phyloP scores from a whole-genome alignment of 92 coral and sea anemone genomes.

The Zoanthus sociatus region DNA sequence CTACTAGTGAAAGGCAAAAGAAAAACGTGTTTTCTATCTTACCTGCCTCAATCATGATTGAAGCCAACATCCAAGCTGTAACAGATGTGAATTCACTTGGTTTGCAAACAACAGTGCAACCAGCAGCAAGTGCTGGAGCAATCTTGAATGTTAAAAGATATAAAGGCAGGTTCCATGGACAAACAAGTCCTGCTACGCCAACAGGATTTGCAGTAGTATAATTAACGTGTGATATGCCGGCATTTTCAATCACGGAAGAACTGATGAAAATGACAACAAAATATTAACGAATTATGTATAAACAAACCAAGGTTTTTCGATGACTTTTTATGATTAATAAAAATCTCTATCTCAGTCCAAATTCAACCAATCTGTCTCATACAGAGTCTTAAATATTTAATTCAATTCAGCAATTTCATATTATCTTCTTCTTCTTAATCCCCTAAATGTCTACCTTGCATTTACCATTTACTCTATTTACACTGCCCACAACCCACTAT shows the following conservation, averaged over 20 bases:
- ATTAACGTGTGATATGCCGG: conserved; percentile 65
- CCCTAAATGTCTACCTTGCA: neutral
- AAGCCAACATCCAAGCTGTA: conserved; percentile 90
- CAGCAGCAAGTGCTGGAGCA: conserved; percentile 88
- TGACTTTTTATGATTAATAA: no score
- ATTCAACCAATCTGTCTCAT: no score
- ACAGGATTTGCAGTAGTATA: conserved; percentile 68
- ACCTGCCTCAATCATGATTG: conserved; percentile 83
- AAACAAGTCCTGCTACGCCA: conserved; percentile 88
- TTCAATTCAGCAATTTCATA: neutral
- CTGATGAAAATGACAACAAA: conserved; percentile 32
- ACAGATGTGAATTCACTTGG: conserved; percentile 95
- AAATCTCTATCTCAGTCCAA: no score
- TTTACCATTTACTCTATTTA: neutral
- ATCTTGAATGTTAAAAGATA: conserved; percentile 85
- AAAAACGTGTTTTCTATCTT: neutral
- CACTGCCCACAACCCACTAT: neutral
- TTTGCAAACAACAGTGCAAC: conserved; percentile 92
- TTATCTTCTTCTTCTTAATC: neutral
- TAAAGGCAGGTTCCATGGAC: conserved; percentile 88
- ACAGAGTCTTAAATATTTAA: no score
- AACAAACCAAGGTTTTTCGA: no score
- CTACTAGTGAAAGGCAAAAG: neutral
- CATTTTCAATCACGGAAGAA: conserved; percentile 60
- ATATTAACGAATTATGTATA: no score